Evolutionary conservation across 1,140 invertebrate species (phyloP).

Genomic region (Orius insidiosus): DNA sequence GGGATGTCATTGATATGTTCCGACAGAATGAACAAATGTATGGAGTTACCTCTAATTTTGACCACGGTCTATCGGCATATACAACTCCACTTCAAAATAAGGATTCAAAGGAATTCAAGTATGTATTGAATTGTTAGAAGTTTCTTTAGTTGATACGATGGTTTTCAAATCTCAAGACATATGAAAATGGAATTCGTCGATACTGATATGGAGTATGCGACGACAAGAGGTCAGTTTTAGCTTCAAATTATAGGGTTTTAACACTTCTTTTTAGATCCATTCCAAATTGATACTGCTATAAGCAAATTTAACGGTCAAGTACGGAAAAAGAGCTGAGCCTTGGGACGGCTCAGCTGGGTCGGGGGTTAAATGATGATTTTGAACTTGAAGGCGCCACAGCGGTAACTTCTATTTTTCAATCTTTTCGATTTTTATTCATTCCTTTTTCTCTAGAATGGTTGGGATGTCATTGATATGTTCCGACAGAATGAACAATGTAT

Average conservation of each 20-base stretch:
- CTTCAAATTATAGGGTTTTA: conserved; percentile 3
- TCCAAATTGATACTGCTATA: conserved; percentile 68
- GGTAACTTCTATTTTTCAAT: conserved; percentile 27
- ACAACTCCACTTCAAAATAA: conserved; percentile 69
- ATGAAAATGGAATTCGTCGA: conserved; percentile 59
- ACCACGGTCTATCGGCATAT: conserved; percentile 67
- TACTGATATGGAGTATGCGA: conserved; percentile 75
- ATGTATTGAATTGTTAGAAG: too few species aligned
- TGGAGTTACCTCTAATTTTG: conserved; percentile 74
- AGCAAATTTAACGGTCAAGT: conserved; percentile 41
- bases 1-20: conserved; percentile 92
- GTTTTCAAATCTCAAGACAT: conserved; percentile 47
- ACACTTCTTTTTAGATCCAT: conserved; percentile 33
- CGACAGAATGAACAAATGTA: conserved; percentile 77
- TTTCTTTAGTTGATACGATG: conserved; percentile 1
- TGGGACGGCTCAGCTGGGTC: conserved; percentile 54
- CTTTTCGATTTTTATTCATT: conserved; percentile 6
- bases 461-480: conserved; percentile 92
- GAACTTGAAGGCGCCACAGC: conserved; percentile 37
- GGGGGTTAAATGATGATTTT: conserved; percentile 31
- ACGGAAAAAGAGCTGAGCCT: conserved; percentile 73
- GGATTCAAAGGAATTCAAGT: conserved; percentile 71
- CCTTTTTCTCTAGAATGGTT: conserved; percentile 52
- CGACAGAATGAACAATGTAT: conserved; percentile 77
- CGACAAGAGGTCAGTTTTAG: conserved; percentile 30